phyloP scores from a whole-genome alignment of 2,888 invertebrate species.

The Drosophila nr. medialis region DNA sequence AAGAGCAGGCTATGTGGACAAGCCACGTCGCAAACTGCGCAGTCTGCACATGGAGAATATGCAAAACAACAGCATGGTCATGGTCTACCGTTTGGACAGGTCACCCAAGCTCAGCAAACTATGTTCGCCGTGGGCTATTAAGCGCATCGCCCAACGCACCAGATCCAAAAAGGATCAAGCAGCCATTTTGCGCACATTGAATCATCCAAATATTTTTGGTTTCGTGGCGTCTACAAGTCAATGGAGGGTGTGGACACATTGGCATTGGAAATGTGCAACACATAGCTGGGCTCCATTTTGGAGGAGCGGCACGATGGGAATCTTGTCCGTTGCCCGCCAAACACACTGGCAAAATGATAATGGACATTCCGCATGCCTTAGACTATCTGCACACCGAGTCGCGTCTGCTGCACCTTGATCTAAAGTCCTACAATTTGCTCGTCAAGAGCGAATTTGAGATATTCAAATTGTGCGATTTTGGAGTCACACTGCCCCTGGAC shows the following conservation, averaged over 20 bases:
- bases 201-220: slow-evolving; percentile 94
- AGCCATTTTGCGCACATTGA: slow-evolving; percentile 88
- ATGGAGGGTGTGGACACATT: slow-evolving; percentile 86
- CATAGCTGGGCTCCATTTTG: slow-evolving; percentile 90
- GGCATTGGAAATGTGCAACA: slow-evolving; percentile 92
- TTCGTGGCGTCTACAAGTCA: slow-evolving; percentile 86
- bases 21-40: slow-evolving; percentile 75
- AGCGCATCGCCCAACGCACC: slow-evolving; percentile 85
- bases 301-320: slow-evolving; percentile 88
- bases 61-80: slow-evolving; percentile 83
- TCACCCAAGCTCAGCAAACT: slow-evolving; percentile 88
- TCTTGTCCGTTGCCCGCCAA: slow-evolving; percentile 87
- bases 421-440: slow-evolving; percentile 93
- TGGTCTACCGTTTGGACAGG: slow-evolving; percentile 90
- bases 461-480: slow-evolving; percentile 93
- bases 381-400: slow-evolving; percentile 87
- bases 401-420: slow-evolving; percentile 84
- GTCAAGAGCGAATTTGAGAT: slow-evolving; percentile 90
- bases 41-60: slow-evolving; percentile 76
- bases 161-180: slow-evolving; percentile 85
- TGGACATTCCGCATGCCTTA: slow-evolving; percentile 89
- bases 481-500: slow-evolving; percentile 85
- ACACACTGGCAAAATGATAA: slow-evolving; percentile 88
- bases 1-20: slow-evolving; percentile 61
- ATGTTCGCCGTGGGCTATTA: slow-evolving; percentile 95